Conservation (phyloP, 2,113 vertebrate genomes). For the Elephas maximus region DNA sequence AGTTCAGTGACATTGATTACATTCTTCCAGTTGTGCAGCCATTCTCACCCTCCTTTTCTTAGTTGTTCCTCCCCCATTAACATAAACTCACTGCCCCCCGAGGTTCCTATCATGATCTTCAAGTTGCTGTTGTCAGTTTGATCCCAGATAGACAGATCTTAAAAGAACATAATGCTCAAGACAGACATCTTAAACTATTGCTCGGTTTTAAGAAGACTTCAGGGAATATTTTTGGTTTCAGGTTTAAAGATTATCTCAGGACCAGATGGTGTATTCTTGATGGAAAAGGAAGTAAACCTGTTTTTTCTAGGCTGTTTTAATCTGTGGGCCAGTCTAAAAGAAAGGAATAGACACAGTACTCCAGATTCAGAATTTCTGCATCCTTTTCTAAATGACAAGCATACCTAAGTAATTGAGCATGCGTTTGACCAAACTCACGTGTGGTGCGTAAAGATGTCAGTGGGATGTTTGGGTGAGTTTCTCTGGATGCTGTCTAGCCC, state of each 20-base stretch:
- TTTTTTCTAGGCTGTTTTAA: neutral
- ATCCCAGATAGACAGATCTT: neutral
- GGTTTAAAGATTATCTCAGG: neutral
- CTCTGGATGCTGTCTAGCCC: neutral
- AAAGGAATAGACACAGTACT: neutral
- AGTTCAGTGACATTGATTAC: neutral
- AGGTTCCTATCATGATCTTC: neutral
- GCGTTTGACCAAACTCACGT: rapidly evolving
- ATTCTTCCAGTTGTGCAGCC: neutral
- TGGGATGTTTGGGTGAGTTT: neutral
- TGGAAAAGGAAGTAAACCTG: neutral
- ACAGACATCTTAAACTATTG: neutral
- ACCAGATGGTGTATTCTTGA: neutral
- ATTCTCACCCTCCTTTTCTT: neutral
- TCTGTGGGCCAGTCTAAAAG: neutral
- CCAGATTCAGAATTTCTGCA: neutral
- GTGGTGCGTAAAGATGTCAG: rapidly evolving
- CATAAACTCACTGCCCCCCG: neutral
- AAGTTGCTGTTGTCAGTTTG: neutral
- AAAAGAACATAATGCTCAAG: neutral
- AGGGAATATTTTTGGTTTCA: neutral
- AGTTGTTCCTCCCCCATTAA: neutral
- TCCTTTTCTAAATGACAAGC: neutral
- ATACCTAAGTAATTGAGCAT: neutral
- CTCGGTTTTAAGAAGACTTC: neutral